Base-by-base conservation (phyloP, 2,113 vertebrate genomes). In the Muntiacus muntjak region DNA sequence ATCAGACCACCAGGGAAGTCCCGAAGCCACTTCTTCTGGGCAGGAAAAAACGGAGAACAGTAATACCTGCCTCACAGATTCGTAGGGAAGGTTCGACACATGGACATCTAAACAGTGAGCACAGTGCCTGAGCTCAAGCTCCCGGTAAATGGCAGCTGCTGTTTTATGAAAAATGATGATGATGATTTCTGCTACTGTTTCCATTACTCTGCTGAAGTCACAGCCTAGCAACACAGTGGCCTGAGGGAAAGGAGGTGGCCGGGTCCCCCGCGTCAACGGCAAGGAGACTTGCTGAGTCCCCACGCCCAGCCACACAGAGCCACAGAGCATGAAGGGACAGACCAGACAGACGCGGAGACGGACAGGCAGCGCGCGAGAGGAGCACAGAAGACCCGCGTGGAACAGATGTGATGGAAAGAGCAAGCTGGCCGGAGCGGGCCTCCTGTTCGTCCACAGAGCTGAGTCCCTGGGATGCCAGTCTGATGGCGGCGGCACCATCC, bases 401-500 rank as follows among this genome's bases (percentile, higher is more conserved):
- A n/a, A 67, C 50, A 52, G 45, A 25, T 0, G 7, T 3, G 9
- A 13, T 11, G 62, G 43, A 23, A 76, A 25, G 17, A 36, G 25
- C 15, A 88, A 25, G 19, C 6, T 23, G 47, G 30, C 19, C 43
- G 4, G 2, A 1, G 10, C 7, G 15, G 5, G 10, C 30, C 28
- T n/a, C 54, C 26, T 45, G 78, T 43, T 50, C 25, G 26, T 40
- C 67, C 14, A 21, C 45, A 43, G 50, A 67, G 8, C 60, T 26
- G 28, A 6, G 60, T 45, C 81, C 57, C 3, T 16, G 0, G 10
- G 15, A 43, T 9, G 33, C 16, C 36, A 23, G 45, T 11, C n/a
- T 2, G 50, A 60, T 5, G 33, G 23, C 15, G 10, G 4, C 0
- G 19, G 25, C 10, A 9, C 17, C 25, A 1, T 0, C 16, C 12